Percentiles rank a stretch among this genome's conserved stretches.
phyloP scores from a whole-genome alignment of 2,797 vertebrate genomes.

The Remorina albescens region DNA sequence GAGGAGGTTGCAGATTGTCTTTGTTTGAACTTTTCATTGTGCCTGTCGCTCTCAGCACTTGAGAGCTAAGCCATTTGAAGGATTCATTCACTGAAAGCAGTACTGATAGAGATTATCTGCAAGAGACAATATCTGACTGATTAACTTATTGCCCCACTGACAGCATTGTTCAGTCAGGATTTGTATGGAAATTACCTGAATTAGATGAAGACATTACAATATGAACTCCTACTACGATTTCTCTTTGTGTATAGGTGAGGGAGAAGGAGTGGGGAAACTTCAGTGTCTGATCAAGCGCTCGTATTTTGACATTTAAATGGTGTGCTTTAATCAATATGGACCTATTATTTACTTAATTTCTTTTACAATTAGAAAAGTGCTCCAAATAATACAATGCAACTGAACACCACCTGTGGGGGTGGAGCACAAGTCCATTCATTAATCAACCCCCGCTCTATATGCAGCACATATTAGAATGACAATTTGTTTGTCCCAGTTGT shows the following conservation, averaged over 20 bases:
- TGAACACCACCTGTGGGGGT: background rate
- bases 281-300: background rate
- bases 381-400: background rate
- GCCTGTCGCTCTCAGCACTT: background rate
- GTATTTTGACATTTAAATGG: no score
- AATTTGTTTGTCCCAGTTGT: background rate
- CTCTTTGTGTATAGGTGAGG: background rate
- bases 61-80: slow-evolving; percentile 3
- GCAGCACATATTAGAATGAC: background rate
- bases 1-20: background rate
- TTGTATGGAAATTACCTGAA: slow-evolving; percentile 21
- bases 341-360: background rate
- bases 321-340: no score
- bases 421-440: background rate
- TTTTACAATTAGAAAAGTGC: no score
- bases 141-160: slow-evolving; percentile 28
- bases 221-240: background rate
- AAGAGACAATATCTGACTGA: slow-evolving; percentile 34
- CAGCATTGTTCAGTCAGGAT: background rate
- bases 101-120: slow-evolving; percentile 2
- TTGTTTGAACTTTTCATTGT: slow-evolving; percentile 19
- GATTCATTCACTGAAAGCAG: slow-evolving; percentile 18
- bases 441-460: background rate
- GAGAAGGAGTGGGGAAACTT: background rate
- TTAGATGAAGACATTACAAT: background rate